Percentiles rank a stretch among this genome's conserved stretches.
phyloP scores from a whole-genome alignment of 1,140 invertebrate genomes.

The Drosophila tsacasi region DNA sequence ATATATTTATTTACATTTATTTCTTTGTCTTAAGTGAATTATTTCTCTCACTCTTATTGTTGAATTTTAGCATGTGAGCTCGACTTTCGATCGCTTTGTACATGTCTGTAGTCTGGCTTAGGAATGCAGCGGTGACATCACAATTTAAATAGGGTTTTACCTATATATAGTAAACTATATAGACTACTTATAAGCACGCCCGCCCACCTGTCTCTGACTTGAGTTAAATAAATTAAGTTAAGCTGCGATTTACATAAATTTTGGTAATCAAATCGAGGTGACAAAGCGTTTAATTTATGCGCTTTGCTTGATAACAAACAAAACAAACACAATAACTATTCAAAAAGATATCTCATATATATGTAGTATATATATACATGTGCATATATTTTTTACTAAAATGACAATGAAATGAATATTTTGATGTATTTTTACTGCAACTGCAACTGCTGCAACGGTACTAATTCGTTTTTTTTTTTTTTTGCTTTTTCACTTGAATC shows the following conservation, averaged over 20 bases:
- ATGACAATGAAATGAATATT: constrained; percentile 39
- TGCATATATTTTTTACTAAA: neutral
- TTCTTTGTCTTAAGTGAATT: neutral
- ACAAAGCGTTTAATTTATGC: constrained; percentile 57
- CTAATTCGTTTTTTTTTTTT: constrained; percentile 5
- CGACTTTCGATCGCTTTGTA: constrained; percentile 11
- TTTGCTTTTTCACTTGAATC: constrained; percentile 6
- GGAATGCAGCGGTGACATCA: constrained; percentile 37
- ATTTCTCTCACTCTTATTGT: constrained; percentile 19
- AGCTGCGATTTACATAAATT: constrained; percentile 46
- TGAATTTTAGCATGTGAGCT: constrained; percentile 35
- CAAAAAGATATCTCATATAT: neutral
- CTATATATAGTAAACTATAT: neutral
- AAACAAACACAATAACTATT: constrained; percentile 6
- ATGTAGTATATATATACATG: neutral
- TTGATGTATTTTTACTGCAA: constrained; percentile 38
- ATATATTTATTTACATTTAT: neutral
- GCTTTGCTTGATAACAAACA: constrained; percentile 7
- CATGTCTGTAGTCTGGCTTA: constrained; percentile 1
- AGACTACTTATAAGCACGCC: constrained; percentile 6
- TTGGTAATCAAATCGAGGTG: constrained; percentile 48
- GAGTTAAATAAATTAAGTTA: constrained; percentile 39
- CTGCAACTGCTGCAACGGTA: constrained; percentile 41
- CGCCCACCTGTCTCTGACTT: constrained; percentile 24
- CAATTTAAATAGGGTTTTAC: constrained; percentile 14